Evolutionary conservation across 2,113 vertebrate species (phyloP).

Genomic region (Sinosuthora webbiana): DNA sequence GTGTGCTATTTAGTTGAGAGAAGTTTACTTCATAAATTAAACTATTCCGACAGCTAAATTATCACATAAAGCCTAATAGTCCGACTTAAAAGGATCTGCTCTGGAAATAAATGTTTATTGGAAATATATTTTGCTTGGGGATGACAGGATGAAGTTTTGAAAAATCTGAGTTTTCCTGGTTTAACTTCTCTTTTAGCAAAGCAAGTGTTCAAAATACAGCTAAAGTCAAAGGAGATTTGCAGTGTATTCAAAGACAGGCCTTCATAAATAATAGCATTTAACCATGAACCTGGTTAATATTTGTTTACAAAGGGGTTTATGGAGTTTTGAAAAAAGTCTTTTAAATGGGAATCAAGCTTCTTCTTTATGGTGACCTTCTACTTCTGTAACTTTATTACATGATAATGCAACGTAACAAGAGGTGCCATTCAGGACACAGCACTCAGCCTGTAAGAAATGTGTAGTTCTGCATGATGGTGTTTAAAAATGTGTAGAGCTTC

Average conservation of each 20-base stretch:
- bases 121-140: neutral
- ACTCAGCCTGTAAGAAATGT: neutral
- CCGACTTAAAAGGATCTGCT: neutral
- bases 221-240: neutral
- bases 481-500: neutral
- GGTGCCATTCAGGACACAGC: neutral
- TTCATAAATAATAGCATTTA: neutral
- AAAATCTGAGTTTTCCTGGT: neutral
- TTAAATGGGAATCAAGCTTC: slow-evolving; percentile 7
- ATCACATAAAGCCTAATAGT: neutral
- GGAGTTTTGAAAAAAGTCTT: neutral
- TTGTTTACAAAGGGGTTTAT: slow-evolving; percentile 24
- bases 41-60: slow-evolving; percentile 9
- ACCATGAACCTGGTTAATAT: neutral
- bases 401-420: neutral
- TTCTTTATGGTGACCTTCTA: neutral
- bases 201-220: neutral
- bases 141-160: slow-evolving; percentile 12
- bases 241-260: neutral
- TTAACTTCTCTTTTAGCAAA: neutral
- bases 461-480: neutral
- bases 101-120: neutral
- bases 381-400: neutral
- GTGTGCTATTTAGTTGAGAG: neutral
- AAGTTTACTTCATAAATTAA: slow-evolving; percentile 34